Evolutionary conservation across 2,888 invertebrate species (phyloP), one percentile per base, ranked within the genome.

Genomic region (Cosmia pyralina): DNA sequence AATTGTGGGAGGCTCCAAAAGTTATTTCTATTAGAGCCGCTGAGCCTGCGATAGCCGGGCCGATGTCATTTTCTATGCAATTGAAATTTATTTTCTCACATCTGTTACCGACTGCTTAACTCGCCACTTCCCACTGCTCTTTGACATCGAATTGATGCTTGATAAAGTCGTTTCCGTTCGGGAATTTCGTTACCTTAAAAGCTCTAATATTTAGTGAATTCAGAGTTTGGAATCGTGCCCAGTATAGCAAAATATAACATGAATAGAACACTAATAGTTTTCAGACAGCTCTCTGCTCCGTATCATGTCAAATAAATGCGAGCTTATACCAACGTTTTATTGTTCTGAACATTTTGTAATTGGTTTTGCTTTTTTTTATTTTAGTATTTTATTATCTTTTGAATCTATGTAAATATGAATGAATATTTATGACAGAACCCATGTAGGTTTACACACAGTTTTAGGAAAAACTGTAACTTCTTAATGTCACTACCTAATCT

Each of bases 1-100:
- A 88, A 89, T 87, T 87, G 82, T 79, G 85, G 81, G 84, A 71
- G 77, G 77, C 77, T 83, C 83, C 72, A 79, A 84, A 87, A 87
- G 79, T 85, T 82, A 85, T 85, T 85, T 81, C 82, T 81, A 83
- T 87, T 86, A 74, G 84, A 83, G 76, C n/a, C 50, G 10, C 50
- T n/a, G 10, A 10, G 10, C 63, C 63, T 64, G 58, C 64, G 74
- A 72, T 77, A 74, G 63, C 71, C 72, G 63, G 46, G 41, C 66
- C 68, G 71, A 68, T 75, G 74, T 80, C 71, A 79, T 72, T 78
- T 76, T 76, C 81, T 75, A 83, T 81, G 81, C 77, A 76, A 79
- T 75, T 77, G 72, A 79, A 83, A 83, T 83, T 72, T 79, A 81
- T 77, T 85, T 82, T 79, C 67, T 70, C 77, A 38, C 82, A 66